These are phyloP conservation scores for Pardalotus punctatus DNA, from an alignment of 2,113 vertebrate genomes.

Conservation along the genomic window DNA sequence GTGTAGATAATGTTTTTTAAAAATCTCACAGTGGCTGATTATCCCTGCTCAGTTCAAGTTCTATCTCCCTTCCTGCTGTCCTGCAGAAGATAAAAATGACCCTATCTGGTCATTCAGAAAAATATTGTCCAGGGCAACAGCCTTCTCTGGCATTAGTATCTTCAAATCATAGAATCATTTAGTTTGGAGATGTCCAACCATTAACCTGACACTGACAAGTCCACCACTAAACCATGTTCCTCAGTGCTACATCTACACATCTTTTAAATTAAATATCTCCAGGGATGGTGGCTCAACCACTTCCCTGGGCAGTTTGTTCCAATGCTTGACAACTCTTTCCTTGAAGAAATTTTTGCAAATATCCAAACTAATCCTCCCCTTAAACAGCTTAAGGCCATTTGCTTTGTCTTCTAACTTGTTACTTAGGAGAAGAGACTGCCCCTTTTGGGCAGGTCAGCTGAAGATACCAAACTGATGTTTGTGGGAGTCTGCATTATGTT, in stretches of 20 bases:
- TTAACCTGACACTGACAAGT: background rate
- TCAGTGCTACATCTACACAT: background rate
- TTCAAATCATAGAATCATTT: background rate
- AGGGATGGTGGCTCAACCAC: background rate
- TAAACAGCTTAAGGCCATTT: background rate
- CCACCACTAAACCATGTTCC: background rate
- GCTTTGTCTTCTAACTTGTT: background rate
- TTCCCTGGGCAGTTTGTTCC: background rate
- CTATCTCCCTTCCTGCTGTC: background rate
- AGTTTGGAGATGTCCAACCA: background rate
- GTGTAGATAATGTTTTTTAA: background rate
- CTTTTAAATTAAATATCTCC: background rate
- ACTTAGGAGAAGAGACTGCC: background rate
- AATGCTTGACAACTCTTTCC: background rate
- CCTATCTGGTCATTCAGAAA: background rate
- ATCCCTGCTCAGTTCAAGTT: background rate
- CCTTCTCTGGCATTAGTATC: background rate
- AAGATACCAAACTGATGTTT: background rate
- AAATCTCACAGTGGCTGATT: background rate
- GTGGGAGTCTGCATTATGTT: background rate
- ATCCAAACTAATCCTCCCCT: background rate
- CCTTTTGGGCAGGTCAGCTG: background rate
- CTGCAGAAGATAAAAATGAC: background rate
- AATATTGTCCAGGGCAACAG: background rate
- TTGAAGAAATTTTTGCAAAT: background rate